phyloP scores from a whole-genome alignment of 2,888 invertebrate species.

The Cerastis leucographa region DNA sequence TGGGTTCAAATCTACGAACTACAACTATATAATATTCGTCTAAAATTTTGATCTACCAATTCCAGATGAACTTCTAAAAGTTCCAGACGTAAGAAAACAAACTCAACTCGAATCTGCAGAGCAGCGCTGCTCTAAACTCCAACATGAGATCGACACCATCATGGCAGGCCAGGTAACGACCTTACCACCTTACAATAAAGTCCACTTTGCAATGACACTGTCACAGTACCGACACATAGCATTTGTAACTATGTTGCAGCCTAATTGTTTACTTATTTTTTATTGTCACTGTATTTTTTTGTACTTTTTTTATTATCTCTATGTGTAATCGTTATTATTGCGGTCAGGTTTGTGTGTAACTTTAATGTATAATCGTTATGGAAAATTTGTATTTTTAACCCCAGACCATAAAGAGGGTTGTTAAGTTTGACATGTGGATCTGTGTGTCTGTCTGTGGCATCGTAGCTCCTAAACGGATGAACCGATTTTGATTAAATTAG shows the following conservation, averaged over 20 bases:
- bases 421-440: no score
- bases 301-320: constrained; percentile 60
- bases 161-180: constrained; percentile 82
- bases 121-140: constrained; percentile 82
- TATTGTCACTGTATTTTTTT: constrained; percentile 61
- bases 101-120: constrained; percentile 86
- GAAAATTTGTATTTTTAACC: no score
- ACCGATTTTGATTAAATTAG: no score
- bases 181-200: constrained; percentile 21
- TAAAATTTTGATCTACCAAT: constrained; percentile 19
- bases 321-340: constrained; percentile 63
- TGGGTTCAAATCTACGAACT: no score
- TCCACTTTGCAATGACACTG: constrained; percentile 52
- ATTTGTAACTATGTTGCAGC: constrained; percentile 74
- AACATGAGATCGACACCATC: constrained; percentile 86
- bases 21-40: neutral
- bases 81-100: constrained; percentile 87
- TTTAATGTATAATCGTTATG: neutral
- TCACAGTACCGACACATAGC: constrained; percentile 57
- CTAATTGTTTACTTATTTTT: constrained; percentile 45
- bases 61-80: constrained; percentile 86
- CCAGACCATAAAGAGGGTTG: no score
- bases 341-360: constrained; percentile 54
- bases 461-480: no score
- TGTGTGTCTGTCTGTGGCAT: no score